These are phyloP conservation scores for Sylvia borin DNA, from an alignment of 2,797 vertebrate species.

Conservation along the genomic window DNA sequence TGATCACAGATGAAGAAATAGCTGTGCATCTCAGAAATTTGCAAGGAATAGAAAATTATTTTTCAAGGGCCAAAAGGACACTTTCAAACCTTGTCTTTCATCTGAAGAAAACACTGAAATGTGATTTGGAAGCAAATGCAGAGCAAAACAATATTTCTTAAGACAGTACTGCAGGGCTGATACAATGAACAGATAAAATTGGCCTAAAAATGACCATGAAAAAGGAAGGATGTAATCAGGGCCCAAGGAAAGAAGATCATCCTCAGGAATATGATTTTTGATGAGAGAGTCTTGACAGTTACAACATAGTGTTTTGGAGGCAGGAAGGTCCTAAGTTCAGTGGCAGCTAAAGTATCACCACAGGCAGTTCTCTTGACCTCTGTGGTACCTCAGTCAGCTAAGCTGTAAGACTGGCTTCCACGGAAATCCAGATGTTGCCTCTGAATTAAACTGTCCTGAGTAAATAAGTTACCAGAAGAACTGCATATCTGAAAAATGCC, in stretches of 20 bases:
- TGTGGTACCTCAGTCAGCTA: slow-evolving; percentile 69
- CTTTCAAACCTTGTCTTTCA: slow-evolving; percentile 40
- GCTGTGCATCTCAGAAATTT: slow-evolving; percentile 34
- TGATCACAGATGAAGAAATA: slow-evolving; percentile 33
- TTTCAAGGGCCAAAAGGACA: slow-evolving; percentile 26
- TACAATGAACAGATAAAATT: slow-evolving; percentile 8
- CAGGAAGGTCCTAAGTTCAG: slow-evolving; percentile 60
- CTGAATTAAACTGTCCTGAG: slow-evolving; percentile 67
- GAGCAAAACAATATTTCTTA: slow-evolving; percentile 33
- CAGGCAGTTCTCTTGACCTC: slow-evolving; percentile 72
- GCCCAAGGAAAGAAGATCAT: slow-evolving; percentile 6
- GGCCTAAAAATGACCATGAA: neutral
- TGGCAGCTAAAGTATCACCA: slow-evolving; percentile 64
- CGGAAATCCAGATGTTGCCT: slow-evolving; percentile 71
- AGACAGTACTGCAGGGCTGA: slow-evolving; percentile 5
- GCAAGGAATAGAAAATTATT: neutral
- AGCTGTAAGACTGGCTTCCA: slow-evolving; percentile 73
- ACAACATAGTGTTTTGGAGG: slow-evolving; percentile 23
- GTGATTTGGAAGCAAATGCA: slow-evolving; percentile 50
- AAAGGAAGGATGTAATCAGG: slow-evolving; percentile 37
- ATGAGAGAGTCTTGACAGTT: slow-evolving; percentile 28
- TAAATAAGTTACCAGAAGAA: slow-evolving; percentile 74
- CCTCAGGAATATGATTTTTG: slow-evolving; percentile 34
- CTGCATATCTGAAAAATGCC: slow-evolving; percentile 65
- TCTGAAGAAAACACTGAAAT: slow-evolving; percentile 46